Conservation (phyloP, 2,888 invertebrate genomes). For the Metellina segmentata region DNA sequence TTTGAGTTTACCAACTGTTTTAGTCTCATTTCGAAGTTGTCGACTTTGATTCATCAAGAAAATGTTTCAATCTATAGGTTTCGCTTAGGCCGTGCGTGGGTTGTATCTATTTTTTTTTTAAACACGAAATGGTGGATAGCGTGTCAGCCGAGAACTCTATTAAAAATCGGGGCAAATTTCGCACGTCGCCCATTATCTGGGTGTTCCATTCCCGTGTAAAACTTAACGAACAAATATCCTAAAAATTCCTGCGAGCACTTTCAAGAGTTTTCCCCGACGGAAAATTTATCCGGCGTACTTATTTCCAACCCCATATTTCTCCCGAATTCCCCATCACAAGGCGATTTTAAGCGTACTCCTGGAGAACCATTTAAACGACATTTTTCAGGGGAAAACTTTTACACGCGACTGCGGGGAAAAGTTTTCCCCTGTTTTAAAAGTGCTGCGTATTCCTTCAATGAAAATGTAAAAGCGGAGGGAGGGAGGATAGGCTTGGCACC, state of each 20-base stretch:
- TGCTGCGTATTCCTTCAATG: slow-evolving; percentile 30
- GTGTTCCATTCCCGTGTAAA: not conserved
- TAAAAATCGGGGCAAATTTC: not conserved
- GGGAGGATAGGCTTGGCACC: slow-evolving; percentile 2
- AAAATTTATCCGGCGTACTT: slow-evolving; percentile 27
- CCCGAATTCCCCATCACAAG: slow-evolving; percentile 22
- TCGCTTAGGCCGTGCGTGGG: not conserved
- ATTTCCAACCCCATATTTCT: slow-evolving; percentile 51
- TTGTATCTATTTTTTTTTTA: not conserved
- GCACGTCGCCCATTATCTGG: not conserved
- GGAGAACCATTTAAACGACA: slow-evolving; percentile 70
- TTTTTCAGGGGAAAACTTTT: slow-evolving; percentile 73
- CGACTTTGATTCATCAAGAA: too few species aligned
- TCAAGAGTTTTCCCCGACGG: slow-evolving; percentile 1
- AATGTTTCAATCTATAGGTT: too few species aligned
- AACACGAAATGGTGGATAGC: not conserved
- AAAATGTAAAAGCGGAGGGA: slow-evolving; percentile 49
- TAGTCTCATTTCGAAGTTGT: too few species aligned
- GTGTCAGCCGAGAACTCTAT: not conserved
- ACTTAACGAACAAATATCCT: slow-evolving; percentile 11
- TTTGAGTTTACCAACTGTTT: too few species aligned
- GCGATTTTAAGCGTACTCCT: slow-evolving; percentile 60
- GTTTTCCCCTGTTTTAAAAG: slow-evolving; percentile 64
- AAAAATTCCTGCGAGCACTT: slow-evolving; percentile 14
- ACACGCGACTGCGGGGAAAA: slow-evolving; percentile 57